Conservation (phyloP, 2,797 vertebrate genomes). For the Prunella strophiata region DNA sequence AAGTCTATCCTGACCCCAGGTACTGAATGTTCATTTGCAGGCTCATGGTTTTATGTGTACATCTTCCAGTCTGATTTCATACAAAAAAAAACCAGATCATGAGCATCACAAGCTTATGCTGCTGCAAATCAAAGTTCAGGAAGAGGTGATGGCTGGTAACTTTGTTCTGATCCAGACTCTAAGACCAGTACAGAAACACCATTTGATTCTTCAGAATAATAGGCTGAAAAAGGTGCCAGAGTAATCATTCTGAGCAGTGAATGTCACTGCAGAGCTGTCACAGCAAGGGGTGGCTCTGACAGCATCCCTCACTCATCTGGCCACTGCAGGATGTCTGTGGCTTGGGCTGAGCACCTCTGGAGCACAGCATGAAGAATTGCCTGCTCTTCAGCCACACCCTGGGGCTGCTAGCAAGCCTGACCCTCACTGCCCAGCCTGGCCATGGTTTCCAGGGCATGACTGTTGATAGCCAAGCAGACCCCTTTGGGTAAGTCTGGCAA, state of each 20-base stretch:
- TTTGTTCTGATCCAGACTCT: not conserved
- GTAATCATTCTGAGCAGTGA: not conserved
- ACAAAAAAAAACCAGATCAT: not conserved
- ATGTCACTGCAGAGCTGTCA: not conserved
- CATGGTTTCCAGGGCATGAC: not conserved
- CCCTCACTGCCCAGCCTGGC: not conserved
- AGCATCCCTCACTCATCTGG: not conserved
- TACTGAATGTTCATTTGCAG: not conserved
- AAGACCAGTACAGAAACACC: not conserved
- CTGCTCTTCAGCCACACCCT: not conserved
- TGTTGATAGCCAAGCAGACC: not conserved
- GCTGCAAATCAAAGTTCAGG: not conserved
- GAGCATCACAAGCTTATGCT: not conserved
- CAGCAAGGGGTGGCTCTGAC: not conserved
- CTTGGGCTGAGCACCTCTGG: not conserved
- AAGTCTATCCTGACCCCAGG: not conserved
- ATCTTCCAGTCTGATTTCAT: not conserved
- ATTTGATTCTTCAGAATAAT: not conserved
- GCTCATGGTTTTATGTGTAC: accelerated
- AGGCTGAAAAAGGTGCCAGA: not conserved
- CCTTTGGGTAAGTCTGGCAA: not conserved
- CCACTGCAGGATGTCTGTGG: accelerated
- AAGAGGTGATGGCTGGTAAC: not conserved
- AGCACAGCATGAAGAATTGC: not conserved
- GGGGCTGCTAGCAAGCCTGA: not conserved